Evolutionary conservation across 2,888 invertebrate genomes (phyloP).

Genomic region (Drosophila longiperda): DNA sequence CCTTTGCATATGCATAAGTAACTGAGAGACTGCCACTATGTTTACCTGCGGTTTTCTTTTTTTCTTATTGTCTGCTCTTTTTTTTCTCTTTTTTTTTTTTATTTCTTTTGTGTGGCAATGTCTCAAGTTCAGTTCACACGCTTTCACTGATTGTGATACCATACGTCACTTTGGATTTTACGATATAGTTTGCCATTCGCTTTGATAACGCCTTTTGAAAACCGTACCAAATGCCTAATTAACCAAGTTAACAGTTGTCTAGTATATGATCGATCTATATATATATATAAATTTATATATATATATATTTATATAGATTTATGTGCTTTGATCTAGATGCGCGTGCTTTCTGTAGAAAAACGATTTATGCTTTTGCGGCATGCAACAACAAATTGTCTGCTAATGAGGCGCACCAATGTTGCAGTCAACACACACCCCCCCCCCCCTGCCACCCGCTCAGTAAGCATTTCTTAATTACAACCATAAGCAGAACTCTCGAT

Average conservation of each 20-base stretch:
- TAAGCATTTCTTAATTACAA: conserved; percentile 56
- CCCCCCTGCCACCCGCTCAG: conserved; percentile 1
- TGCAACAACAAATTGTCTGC: conserved; percentile 72
- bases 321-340: conserved; percentile 2
- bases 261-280: conserved; percentile 6
- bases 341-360: conserved; percentile 19
- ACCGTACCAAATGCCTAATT: conserved; percentile 57
- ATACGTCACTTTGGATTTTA: conserved; percentile 63
- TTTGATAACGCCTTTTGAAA: conserved; percentile 49
- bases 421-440: conserved; percentile 12
- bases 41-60: conserved; percentile 39
- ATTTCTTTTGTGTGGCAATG: conserved; percentile 44
- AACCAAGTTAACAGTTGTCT: conserved; percentile 32
- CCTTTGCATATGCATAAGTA: conserved; percentile 56
- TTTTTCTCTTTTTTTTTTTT: conserved; percentile 17
- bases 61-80: conserved; percentile 21
- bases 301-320: not conserved
- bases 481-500: conserved; percentile 60
- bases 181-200: conserved; percentile 40
- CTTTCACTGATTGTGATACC: conserved; percentile 80
- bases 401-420: conserved; percentile 66
- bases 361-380: conserved; percentile 35
- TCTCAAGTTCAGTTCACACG: conserved; percentile 84
- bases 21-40: conserved; percentile 33
- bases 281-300: not conserved